Conservation (phyloP, 2,888 invertebrate genomes). For the Phania funesta region DNA sequence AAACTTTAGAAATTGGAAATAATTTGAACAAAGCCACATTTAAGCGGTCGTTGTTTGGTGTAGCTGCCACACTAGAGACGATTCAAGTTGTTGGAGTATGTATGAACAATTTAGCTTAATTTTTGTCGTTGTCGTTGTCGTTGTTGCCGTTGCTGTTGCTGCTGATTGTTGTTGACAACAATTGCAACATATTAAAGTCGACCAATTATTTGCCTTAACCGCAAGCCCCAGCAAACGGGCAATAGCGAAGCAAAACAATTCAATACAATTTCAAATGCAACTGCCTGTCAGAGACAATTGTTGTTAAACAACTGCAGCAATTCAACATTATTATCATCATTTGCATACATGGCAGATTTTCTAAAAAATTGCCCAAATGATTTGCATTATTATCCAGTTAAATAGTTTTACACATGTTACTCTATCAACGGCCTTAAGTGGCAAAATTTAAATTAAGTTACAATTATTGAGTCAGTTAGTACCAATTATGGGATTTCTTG, state of each 20-base stretch:
- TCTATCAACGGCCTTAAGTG: slow-evolving; percentile 5
- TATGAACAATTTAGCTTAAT: not conserved
- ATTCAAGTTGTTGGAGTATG: slow-evolving; percentile 18
- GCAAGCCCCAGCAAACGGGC: not conserved
- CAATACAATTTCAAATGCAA: slow-evolving; percentile 2
- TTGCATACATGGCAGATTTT: not conserved
- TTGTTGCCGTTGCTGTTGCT: slow-evolving; percentile 1
- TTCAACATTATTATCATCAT: slow-evolving; percentile 27
- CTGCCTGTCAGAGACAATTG: not conserved
- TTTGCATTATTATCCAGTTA: slow-evolving; percentile 40
- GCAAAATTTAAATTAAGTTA: not conserved
- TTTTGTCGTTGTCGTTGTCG: not conserved
- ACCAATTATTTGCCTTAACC: slow-evolving; percentile 37
- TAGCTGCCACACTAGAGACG: slow-evolving; percentile 8
- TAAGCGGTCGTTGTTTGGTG: slow-evolving; percentile 36
- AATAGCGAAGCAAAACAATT: slow-evolving; percentile 8
- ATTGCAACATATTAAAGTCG: slow-evolving; percentile 60
- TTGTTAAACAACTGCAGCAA: not conserved
- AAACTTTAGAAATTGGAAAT: slow-evolving; percentile 62
- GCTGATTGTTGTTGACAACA: slow-evolving; percentile 52
- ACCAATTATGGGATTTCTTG: not conserved
- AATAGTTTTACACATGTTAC: slow-evolving; percentile 9
- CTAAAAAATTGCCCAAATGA: slow-evolving; percentile 49
- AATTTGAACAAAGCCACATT: slow-evolving; percentile 45
- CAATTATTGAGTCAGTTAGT: not conserved